phyloP scores from a whole-genome alignment of 2,888 invertebrate genomes.

The Platynereis dumerilii region DNA sequence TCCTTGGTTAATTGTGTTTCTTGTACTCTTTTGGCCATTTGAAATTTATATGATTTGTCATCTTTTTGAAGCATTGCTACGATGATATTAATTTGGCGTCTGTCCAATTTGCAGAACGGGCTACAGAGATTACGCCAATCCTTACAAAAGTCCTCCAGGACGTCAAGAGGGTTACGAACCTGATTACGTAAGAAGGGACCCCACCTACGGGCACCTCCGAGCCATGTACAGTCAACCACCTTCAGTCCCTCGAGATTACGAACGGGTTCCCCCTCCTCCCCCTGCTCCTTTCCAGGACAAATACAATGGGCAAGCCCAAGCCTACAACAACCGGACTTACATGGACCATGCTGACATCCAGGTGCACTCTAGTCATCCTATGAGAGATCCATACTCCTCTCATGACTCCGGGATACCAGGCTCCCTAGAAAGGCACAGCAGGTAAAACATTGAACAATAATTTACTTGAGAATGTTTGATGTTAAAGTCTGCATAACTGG shows the following conservation, averaged over 20 bases:
- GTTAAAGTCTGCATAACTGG: no score
- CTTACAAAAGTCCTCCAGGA: background rate
- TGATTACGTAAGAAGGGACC: slow-evolving; percentile 1
- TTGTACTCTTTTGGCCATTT: no score
- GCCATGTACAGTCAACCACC: slow-evolving; percentile 22
- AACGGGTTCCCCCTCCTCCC: no score
- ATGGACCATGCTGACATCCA: slow-evolving; percentile 46
- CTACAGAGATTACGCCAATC: no score
- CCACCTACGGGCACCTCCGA: slow-evolving; percentile 18
- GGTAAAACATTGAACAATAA: no score
- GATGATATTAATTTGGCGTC: no score
- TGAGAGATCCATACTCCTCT: slow-evolving; percentile 28
- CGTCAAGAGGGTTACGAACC: background rate
- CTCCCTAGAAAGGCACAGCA: slow-evolving; percentile 35
- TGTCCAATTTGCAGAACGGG: background rate
- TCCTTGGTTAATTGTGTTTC: no score
- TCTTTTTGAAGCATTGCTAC: no score
- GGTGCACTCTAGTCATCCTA: background rate
- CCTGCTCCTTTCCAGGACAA: background rate
- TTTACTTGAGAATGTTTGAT: no score
- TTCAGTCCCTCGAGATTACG: background rate
- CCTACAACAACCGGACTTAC: slow-evolving; percentile 55
- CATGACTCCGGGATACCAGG: slow-evolving; percentile 42
- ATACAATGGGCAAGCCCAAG: background rate
- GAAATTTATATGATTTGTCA: no score